These are phyloP conservation scores for Atta texana DNA, from an alignment of 1,140 invertebrate species.

Conservation along the genomic window DNA sequence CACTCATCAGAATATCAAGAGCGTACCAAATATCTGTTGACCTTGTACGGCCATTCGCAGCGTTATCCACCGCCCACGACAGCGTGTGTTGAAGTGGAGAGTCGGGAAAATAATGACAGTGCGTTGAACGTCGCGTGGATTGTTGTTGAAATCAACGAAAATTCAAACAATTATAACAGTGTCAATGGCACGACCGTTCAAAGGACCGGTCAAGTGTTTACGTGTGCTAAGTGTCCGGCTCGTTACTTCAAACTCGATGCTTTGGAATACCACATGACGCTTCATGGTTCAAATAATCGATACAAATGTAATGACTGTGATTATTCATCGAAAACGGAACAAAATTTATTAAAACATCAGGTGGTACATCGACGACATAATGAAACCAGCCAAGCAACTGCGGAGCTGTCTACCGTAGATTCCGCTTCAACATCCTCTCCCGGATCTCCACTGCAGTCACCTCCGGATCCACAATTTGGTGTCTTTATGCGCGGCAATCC, in stretches of 20 bases:
- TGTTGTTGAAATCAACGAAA: constrained; percentile 77
- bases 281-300: constrained; percentile 90
- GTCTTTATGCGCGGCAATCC: constrained; percentile 91
- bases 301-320: constrained; percentile 94
- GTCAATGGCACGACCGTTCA: constrained; percentile 11
- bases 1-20: constrained; percentile 94
- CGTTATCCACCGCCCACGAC: constrained; percentile 89
- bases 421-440: constrained; percentile 46
- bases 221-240: constrained; percentile 90
- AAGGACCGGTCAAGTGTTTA: constrained; percentile 81
- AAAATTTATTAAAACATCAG: constrained; percentile 92
- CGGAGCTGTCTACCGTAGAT: neutral
- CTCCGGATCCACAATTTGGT: constrained; percentile 89
- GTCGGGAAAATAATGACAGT: constrained; percentile 52
- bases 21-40: constrained; percentile 90
- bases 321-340: constrained; percentile 92
- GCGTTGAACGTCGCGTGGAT: constrained; percentile 79
- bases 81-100: constrained; percentile 84
- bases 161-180: neutral
- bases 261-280: constrained; percentile 90
- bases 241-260: constrained; percentile 90
- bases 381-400: constrained; percentile 66
- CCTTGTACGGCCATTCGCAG: constrained; percentile 88
- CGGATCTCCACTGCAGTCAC: constrained; percentile 75
- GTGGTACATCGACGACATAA: constrained; percentile 87